Conservation (phyloP, 2,888 invertebrate species). For the Meteorus colon region DNA sequence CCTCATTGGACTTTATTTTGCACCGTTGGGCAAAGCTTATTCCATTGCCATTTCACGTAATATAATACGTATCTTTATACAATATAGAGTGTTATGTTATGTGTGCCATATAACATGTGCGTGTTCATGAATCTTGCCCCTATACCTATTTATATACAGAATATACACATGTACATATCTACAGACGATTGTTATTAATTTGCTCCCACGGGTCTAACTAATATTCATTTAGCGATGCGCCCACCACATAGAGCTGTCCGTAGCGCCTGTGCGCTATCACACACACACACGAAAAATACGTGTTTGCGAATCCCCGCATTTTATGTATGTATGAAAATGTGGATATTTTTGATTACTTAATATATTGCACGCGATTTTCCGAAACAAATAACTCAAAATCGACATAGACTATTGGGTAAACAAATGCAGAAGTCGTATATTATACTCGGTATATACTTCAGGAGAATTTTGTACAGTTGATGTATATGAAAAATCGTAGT, state of each 20-base stretch:
- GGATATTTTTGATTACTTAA: constrained; percentile 13
- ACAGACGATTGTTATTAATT: constrained; percentile 67
- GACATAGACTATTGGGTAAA: constrained; percentile 51
- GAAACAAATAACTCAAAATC: constrained; percentile 70
- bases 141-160: neutral
- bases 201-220: constrained; percentile 69
- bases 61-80: neutral
- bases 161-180: neutral
- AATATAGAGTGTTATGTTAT: neutral
- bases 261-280: neutral
- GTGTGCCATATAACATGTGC: neutral
- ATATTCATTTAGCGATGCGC: constrained; percentile 68
- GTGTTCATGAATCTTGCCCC: neutral
- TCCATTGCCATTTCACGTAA: neutral
- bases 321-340: neutral
- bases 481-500: neutral
- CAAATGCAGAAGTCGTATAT: constrained; percentile 10
- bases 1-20: constrained; percentile 13
- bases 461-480: neutral
- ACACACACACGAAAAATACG: neutral
- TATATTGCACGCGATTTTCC: constrained; percentile 44
- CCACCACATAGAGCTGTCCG: constrained; percentile 40
- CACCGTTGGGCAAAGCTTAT: constrained; percentile 2
- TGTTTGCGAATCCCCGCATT: constrained; percentile 25
- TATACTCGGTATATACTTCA: neutral